Evolutionary conservation across 1,140 invertebrate genomes (phyloP).

Genomic region (Drosophila sucinea): DNA sequence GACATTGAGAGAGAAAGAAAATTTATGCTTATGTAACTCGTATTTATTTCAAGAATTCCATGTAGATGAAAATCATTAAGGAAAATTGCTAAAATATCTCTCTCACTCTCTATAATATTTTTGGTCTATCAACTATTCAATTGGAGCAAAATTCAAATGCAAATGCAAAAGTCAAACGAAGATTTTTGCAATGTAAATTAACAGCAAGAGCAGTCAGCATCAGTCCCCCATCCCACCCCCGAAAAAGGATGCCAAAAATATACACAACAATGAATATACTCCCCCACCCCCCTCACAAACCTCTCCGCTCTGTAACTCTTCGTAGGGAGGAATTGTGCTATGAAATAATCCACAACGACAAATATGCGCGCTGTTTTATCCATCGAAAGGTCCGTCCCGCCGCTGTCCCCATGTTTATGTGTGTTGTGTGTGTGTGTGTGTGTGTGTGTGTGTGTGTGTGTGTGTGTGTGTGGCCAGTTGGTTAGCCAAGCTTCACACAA

Average conservation of each 20-base stretch:
- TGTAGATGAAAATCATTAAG: constrained; percentile 1
- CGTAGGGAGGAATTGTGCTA: constrained; percentile 43
- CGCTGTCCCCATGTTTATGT: constrained; percentile 13
- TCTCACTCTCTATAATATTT: neutral
- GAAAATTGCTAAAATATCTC: constrained; percentile 2
- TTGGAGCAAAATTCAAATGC: constrained; percentile 42
- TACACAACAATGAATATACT: constrained; percentile 29
- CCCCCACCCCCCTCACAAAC: neutral
- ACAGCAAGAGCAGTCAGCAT: constrained; percentile 22
- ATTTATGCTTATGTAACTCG: constrained; percentile 20
- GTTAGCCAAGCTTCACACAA: constrained; percentile 55
- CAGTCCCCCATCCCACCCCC: neutral
- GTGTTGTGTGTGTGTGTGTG: constrained; percentile 7
- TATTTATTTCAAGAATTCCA: constrained; percentile 5
- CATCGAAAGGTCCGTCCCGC: constrained; percentile 5
- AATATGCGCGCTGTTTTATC: constrained; percentile 55
- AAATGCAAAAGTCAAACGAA: constrained; percentile 30
- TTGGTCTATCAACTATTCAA: neutral
- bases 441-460: constrained; percentile 37
- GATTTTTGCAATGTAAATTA: constrained; percentile 52
- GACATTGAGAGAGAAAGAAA: constrained; percentile 4
- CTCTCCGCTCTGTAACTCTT: neutral
- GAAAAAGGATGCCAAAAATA: constrained; percentile 37
- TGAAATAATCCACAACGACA: constrained; percentile 62
- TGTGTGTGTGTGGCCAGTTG: constrained; percentile 54